Percentiles rank a stretch among this genome's conserved stretches.
Conservation (phyloP, 2,888 invertebrate genomes). For the Eurytoma adleriae region DNA sequence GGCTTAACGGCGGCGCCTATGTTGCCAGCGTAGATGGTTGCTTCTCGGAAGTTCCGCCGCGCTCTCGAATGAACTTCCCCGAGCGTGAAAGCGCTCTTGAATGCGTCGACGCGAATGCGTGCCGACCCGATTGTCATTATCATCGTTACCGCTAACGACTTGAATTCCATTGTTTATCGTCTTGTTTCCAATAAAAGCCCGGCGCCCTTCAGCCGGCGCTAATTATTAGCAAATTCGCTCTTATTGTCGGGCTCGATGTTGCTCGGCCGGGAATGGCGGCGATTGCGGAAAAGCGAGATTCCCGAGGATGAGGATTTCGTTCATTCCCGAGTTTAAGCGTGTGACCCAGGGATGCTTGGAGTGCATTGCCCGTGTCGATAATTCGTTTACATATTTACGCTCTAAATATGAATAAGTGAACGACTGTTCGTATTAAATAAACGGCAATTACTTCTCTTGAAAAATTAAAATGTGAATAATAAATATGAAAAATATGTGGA, state of each 20-base stretch:
- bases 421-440: too few relatives aligned
- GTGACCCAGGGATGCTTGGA: too few relatives aligned
- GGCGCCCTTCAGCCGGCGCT: neutral
- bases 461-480: too few relatives aligned
- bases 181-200: neutral
- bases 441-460: too few relatives aligned
- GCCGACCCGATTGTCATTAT: conserved; percentile 5
- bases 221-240: neutral
- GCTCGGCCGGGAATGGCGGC: neutral
- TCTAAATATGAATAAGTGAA: too few relatives aligned
- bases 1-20: too few relatives aligned
- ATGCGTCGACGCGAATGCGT: conserved; percentile 9
- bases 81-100: conserved; percentile 40
- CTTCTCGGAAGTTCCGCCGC: neutral
- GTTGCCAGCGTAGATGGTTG: conserved; percentile 2
- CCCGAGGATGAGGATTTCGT: neutral
- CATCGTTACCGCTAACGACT: too few relatives aligned
- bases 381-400: too few relatives aligned
- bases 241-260: neutral
- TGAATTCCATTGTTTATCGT: too few relatives aligned
- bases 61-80: conserved; percentile 40
- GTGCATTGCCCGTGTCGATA: too few relatives aligned
- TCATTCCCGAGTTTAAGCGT: too few relatives aligned
- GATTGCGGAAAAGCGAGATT: conserved; percentile 7
- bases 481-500: too few relatives aligned